Conservation (phyloP, 2,797 vertebrate species). For the Hemitrygon akajei region DNA sequence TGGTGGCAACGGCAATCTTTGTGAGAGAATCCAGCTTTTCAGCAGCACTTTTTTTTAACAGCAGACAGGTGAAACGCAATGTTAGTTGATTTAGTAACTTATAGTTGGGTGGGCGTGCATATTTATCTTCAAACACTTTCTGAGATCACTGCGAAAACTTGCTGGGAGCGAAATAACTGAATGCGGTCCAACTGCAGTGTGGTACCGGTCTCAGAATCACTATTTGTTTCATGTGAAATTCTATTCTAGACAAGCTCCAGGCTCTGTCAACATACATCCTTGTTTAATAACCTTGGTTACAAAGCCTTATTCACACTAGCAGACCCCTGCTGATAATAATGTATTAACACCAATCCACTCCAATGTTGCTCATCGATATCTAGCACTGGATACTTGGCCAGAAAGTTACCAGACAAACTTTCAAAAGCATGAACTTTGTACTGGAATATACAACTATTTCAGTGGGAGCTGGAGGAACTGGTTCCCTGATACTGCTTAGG, state of each 20-base stretch:
- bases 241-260: constrained; percentile 30
- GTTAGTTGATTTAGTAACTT: constrained; percentile 27
- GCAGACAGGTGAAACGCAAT: constrained; percentile 30
- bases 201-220: constrained; percentile 27
- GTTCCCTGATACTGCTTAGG: not conserved
- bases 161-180: not conserved
- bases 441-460: not conserved
- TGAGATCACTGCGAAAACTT: constrained; percentile 30
- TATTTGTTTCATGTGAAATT: constrained; percentile 20
- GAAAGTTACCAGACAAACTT: not conserved
- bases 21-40: constrained; percentile 23
- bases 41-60: not conserved
- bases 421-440: not conserved
- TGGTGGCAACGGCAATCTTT: constrained; percentile 21
- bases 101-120: constrained; percentile 3
- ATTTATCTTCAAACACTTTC: constrained; percentile 30
- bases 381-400: not conserved
- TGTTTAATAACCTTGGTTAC: constrained; percentile 30
- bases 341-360: not conserved
- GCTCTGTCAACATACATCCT: constrained; percentile 25
- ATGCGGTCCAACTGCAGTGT: not conserved
- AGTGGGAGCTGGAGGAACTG: not conserved
- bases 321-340: constrained; percentile 4
- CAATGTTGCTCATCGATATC: not conserved
- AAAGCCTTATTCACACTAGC: constrained; percentile 29